These are phyloP conservation scores for Microplitis manilae DNA, from an alignment of 2,888 invertebrate genomes.

Conservation along the genomic window DNA sequence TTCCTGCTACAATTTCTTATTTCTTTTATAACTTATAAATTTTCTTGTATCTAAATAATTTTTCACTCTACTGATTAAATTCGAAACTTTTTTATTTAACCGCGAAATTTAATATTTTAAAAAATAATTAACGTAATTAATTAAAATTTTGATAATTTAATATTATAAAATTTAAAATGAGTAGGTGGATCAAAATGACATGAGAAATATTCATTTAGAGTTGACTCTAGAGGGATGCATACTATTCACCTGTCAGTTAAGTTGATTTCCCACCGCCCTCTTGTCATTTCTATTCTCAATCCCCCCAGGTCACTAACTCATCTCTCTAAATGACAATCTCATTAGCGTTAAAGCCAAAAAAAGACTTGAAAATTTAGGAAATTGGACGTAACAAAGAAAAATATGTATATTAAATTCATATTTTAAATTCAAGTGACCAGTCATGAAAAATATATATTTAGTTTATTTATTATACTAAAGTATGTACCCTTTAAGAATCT, in stretches of 20 bases:
- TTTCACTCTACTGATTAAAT: neutral
- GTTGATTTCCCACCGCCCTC: constrained; percentile 41
- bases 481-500: constrained; percentile 55
- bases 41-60: neutral
- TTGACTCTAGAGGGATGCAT: constrained; percentile 50
- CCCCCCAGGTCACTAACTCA: constrained; percentile 6
- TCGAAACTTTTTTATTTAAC: neutral
- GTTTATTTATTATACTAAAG: neutral
- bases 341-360: constrained; percentile 1
- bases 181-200: constrained; percentile 25
- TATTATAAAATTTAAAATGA: constrained; percentile 35
- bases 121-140: neutral
- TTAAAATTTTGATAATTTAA: neutral
- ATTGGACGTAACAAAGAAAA: neutral
- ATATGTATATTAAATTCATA: no score
- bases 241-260: constrained; percentile 57
- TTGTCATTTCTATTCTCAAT: constrained; percentile 3
- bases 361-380: neutral
- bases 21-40: constrained; percentile 15
- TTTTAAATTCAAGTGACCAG: neutral
- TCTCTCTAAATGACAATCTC: constrained; percentile 1
- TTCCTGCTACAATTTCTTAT: neutral
- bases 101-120: neutral
- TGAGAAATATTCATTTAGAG: constrained; percentile 20
- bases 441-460: constrained; percentile 11